Conservation (phyloP, 2,113 vertebrate species). For the Tenebrosternarchus preto region DNA sequence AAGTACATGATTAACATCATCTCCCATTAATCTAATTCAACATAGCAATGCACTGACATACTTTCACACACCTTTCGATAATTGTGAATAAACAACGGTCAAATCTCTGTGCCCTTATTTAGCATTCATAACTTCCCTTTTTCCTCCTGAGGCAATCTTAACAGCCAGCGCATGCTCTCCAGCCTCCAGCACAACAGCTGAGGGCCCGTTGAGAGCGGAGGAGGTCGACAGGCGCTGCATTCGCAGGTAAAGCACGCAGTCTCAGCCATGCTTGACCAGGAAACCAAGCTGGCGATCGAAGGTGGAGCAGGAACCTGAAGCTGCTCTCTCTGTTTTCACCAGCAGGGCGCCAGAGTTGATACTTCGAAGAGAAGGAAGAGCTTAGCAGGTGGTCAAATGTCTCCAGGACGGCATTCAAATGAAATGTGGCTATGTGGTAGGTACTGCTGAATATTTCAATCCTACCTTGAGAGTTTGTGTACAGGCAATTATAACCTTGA, state of each 20-base stretch:
- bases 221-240: neutral
- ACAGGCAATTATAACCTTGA: constrained; percentile 1
- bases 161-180: neutral
- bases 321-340: neutral
- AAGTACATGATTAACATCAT: no score
- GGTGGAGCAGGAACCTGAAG: neutral
- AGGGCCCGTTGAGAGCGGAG: neutral
- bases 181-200: neutral
- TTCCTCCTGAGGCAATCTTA: neutral
- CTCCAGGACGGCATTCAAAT: neutral
- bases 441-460: neutral
- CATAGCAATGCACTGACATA: neutral
- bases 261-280: neutral
- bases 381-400: neutral
- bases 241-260: neutral
- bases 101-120: neutral
- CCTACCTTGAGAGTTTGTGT: neutral
- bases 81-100: neutral
- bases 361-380: no score
- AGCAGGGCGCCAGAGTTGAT: no score
- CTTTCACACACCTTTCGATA: neutral
- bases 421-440: neutral
- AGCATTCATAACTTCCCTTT: neutral
- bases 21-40: no score
- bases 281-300: neutral